phyloP scores from a whole-genome alignment of 2,113 vertebrate genomes.

The Chaetodon trifascialis region DNA sequence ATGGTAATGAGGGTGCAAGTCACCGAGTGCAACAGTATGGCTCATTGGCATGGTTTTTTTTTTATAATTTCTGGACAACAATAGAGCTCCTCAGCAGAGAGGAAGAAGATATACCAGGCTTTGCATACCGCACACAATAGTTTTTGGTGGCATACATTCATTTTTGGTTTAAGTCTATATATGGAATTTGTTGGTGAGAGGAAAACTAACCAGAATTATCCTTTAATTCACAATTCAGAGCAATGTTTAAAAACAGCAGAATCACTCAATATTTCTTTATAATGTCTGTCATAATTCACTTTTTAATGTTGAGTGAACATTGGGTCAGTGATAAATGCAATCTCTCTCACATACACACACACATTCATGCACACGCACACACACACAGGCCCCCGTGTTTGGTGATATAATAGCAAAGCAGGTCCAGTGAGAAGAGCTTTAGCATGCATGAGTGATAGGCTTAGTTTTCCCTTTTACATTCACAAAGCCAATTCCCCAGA shows the following conservation, averaged over 20 bases:
- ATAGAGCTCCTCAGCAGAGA: background rate
- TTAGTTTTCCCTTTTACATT: conserved; percentile 49
- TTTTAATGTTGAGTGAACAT: conserved; percentile 28
- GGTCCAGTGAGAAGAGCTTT: conserved; percentile 52
- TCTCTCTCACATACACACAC: background rate
- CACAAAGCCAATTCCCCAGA: conserved; percentile 65
- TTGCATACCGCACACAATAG: background rate
- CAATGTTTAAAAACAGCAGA: background rate
- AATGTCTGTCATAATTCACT: background rate
- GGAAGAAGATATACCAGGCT: background rate
- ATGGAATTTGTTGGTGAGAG: background rate
- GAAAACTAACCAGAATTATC: background rate
- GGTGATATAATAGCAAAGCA: conserved; percentile 57
- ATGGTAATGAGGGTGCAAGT: too few relatives aligned
- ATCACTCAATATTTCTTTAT: background rate
- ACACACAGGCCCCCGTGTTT: conserved; percentile 10
- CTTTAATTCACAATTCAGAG: background rate
- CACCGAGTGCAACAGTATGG: too few relatives aligned
- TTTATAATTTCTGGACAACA: background rate
- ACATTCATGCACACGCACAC: conserved; percentile 6
- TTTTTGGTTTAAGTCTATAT: background rate
- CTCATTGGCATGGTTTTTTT: too few relatives aligned
- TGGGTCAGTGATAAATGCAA: conserved; percentile 12
- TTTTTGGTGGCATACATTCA: background rate
- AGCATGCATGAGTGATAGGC: conserved; percentile 62